Conservation (phyloP, 2,797 vertebrate genomes). For the Adelosebastes latens region DNA sequence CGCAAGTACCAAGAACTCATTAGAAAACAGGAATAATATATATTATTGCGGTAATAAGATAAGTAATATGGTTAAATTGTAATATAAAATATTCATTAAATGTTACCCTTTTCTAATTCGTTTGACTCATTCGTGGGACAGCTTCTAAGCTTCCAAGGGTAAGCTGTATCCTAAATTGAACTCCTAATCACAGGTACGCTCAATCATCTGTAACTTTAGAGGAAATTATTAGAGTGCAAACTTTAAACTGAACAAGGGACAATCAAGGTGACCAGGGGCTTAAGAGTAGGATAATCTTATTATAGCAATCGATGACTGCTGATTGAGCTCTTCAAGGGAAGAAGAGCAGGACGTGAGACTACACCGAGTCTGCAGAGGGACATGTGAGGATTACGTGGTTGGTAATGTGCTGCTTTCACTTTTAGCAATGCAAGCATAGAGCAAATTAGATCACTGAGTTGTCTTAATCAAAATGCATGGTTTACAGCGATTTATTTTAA, state of each 20-base stretch:
- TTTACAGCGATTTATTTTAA: neutral
- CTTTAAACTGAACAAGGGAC: conserved; percentile 50
- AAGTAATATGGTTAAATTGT: neutral
- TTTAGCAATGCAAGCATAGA: neutral
- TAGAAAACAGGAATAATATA: neutral
- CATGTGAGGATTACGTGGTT: neutral
- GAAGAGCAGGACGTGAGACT: conserved; percentile 10
- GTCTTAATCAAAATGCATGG: neutral
- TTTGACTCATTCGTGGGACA: neutral
- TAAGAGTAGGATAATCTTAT: conserved; percentile 74
- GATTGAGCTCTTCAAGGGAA: conserved; percentile 59
- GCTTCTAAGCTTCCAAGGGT: neutral
- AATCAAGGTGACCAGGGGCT: conserved; percentile 72
- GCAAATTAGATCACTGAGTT: neutral
- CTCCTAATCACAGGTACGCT: neutral
- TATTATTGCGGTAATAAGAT: neutral
- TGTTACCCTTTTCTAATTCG: neutral
- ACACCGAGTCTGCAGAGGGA: neutral
- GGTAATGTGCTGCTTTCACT: conserved; percentile 1
- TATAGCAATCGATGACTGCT: conserved; percentile 68
- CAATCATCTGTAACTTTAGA: conserved; percentile 9
- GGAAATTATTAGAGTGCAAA: conserved; percentile 38
- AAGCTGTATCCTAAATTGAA: neutral
- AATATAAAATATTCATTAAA: neutral
- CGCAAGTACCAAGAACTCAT: conserved; percentile 3